Conservation (phyloP, 1,140 invertebrate species). For the Anoplophora glabripennis region DNA sequence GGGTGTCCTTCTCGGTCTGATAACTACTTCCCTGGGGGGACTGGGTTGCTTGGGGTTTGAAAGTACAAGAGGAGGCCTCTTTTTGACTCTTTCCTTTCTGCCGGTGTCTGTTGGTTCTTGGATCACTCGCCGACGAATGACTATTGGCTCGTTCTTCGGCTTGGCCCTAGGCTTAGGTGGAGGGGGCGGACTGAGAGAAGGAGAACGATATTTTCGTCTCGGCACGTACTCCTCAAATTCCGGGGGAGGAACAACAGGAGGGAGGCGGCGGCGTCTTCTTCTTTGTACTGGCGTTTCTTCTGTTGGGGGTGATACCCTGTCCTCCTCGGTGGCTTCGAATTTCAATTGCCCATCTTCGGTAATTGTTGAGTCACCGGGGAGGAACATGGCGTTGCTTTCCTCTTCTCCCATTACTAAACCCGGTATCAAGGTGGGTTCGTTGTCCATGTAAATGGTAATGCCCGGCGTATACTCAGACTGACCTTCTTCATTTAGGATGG, state of each 20-base stretch:
- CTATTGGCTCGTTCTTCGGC: constrained; percentile 34
- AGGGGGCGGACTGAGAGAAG: constrained; percentile 28
- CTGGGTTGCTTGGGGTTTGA: constrained; percentile 29
- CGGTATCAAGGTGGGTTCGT: constrained; percentile 64
- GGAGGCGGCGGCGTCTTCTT: constrained; percentile 2
- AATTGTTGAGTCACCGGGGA: constrained; percentile 59
- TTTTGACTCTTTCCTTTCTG: constrained; percentile 35
- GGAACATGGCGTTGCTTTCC: constrained; percentile 48
- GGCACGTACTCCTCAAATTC: not conserved
- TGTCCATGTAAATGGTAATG: constrained; percentile 63
- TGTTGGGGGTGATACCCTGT: constrained; percentile 24
- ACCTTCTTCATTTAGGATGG: constrained; percentile 63
- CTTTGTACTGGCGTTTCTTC: not conserved
- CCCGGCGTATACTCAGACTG: constrained; percentile 65
- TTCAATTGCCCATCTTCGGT: constrained; percentile 53
- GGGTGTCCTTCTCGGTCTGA: constrained; percentile 27
- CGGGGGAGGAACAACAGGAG: constrained; percentile 7
- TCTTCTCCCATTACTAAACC: constrained; percentile 46
- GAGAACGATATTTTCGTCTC: constrained; percentile 24
- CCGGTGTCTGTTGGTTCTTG: constrained; percentile 31
- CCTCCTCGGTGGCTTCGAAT: constrained; percentile 44
- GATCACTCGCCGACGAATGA: constrained; percentile 35
- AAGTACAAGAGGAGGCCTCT: constrained; percentile 24
- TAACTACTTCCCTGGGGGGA: constrained; percentile 28
- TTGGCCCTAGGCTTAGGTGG: constrained; percentile 29